phyloP scores from a whole-genome alignment of 30 jellyfish, hydroid and myxozoan genomes.

The Aurelia sp. region DNA sequence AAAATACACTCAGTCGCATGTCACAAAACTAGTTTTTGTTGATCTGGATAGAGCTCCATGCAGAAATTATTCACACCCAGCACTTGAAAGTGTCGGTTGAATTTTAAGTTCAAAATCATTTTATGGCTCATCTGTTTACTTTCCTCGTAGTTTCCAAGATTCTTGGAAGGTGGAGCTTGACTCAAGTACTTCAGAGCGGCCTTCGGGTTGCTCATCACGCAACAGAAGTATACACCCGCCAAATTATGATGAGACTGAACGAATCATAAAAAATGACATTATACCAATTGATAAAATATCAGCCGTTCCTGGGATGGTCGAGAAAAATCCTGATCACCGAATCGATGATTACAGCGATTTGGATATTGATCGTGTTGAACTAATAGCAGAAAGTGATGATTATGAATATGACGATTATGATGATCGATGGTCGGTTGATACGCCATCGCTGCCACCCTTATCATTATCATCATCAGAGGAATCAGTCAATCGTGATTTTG shows the following conservation, averaged over 20 bases:
- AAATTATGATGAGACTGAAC: not conserved
- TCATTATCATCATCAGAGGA: slow-evolving; percentile 65
- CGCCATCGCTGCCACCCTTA: slow-evolving; percentile 63
- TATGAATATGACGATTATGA: slow-evolving; percentile 21
- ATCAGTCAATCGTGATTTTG: slow-evolving; percentile 35
- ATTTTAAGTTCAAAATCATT: too few species aligned
- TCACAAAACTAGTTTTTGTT: not conserved
- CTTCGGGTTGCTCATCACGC: not conserved
- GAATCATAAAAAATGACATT: not conserved
- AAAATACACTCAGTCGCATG: too few species aligned
- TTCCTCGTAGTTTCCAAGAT: slow-evolving; percentile 14
- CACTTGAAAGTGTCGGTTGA: not conserved
- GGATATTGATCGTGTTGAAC: slow-evolving; percentile 63
- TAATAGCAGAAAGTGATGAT: slow-evolving; percentile 58
- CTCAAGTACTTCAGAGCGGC: slow-evolving; percentile 17
- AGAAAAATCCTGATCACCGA: slow-evolving; percentile 2
- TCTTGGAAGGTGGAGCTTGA: slow-evolving; percentile 25
- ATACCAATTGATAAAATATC: slow-evolving; percentile 8
- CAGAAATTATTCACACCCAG: not conserved
- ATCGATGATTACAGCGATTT: slow-evolving; percentile 40
- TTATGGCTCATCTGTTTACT: not conserved
- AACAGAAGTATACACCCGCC: not conserved
- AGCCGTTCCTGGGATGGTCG: slow-evolving; percentile 56
- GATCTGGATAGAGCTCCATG: not conserved
- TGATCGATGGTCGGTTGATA: slow-evolving; percentile 63